A percentile compares a stretch with the other conserved stretches of the same genome.
phyloP scores from a whole-genome alignment of 2,888 invertebrate genomes.

The Aplocera efformata region DNA sequence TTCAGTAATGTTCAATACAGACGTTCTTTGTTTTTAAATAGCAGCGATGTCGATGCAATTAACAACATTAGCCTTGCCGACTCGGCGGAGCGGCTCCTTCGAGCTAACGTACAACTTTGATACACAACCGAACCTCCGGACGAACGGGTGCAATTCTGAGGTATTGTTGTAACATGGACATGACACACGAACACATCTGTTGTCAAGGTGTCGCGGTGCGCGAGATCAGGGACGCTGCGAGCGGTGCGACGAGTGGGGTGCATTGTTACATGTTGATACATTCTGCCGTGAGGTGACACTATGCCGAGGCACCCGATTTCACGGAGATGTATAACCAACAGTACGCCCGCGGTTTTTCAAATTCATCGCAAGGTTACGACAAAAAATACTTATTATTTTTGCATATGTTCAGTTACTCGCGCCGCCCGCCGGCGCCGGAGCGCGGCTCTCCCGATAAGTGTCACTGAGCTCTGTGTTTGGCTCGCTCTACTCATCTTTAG shows the following conservation, averaged over 20 bases:
- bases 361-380: no score
- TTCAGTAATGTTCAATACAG: no score
- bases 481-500: no score
- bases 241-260: slow-evolving; percentile 5
- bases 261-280: slow-evolving; percentile 8
- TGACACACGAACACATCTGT: not conserved
- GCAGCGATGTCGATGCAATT: no score
- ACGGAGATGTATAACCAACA: not conserved
- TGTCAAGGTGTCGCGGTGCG: slow-evolving; percentile 11
- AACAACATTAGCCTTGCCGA: slow-evolving; percentile 11
- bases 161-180: slow-evolving; percentile 1
- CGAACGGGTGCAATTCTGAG: not conserved
- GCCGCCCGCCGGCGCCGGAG: no score
- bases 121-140: slow-evolving; percentile 8
- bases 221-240: slow-evolving; percentile 10
- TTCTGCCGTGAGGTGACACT: slow-evolving; percentile 5
- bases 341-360: no score
- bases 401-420: no score
- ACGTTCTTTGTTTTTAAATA: no score
- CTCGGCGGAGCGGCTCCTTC: slow-evolving; percentile 4
- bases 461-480: no score
- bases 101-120: slow-evolving; percentile 24
- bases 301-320: slow-evolving; percentile 10
- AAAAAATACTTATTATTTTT: no score
- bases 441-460: no score